Base-by-base conservation (phyloP, 2,797 vertebrate species). In the Poeciliopsis paucimaculata region DNA sequence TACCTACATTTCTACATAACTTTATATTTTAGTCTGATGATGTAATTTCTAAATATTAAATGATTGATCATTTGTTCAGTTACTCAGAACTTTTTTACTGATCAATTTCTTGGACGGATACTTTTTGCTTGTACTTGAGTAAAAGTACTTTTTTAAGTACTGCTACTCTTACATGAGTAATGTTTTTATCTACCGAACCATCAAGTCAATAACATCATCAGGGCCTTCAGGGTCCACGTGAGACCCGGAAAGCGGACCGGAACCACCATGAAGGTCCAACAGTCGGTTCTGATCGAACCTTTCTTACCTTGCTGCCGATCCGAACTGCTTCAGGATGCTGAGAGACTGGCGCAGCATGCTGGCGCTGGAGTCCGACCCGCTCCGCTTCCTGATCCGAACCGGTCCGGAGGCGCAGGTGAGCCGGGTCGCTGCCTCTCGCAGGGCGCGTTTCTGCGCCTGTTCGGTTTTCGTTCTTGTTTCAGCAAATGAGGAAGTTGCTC, bases 331-430 rank as follows among this genome's bases (percentile, higher is more conserved):
- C 81, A 96, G 88, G 88, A 95, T 92, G 88, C 90, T 95, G 82
- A 96, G 84, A 84, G 94, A 95, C 87, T 94, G 94, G 74, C 95
- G 95, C 43, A 96, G 92, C 93, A 95, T 95, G 79, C 80, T 91
- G 82, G 72, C 85, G 73, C 82, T 46, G 57, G 76, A 82, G 74
- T 86, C 86, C 39, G 51, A 82, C 43, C 76, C 77, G 79, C 43
- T 28, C 26, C 66, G 71, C 76, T 47, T 36, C 81, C 88, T n/a
- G 57, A 71, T 77, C 78, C 57, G 2, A 15, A 73, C 41, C 23
- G 64, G 64, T 79, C 74, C 82, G 74, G 77, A 47, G 5, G 75
- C 47, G 0, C 64, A 72, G 55, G 34, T 45, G 1, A 7, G 62
- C 18, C 3, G 36, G 43, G 28, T n/a, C 16, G 71, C 41, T 49